Evolutionary conservation across 2,888 invertebrate species (phyloP).

Genomic region (Cerceris ruficornis): DNA sequence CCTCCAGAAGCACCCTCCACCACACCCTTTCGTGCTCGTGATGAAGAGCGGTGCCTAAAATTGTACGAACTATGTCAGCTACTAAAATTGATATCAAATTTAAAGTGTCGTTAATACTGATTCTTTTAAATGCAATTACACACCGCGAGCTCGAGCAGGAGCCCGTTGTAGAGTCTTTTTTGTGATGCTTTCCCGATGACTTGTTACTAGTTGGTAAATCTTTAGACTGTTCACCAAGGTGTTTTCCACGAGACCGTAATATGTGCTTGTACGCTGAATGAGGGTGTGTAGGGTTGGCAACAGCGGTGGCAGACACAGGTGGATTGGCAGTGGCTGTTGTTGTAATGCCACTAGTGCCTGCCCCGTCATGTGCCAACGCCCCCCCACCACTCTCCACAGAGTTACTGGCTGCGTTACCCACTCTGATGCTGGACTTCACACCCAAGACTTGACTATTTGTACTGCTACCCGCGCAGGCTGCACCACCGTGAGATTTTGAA

Average conservation of each 20-base stretch:
- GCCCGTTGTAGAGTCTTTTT: slow-evolving; percentile 85
- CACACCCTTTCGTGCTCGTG: slow-evolving; percentile 81
- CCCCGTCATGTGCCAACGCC: slow-evolving; percentile 81
- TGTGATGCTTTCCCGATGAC: slow-evolving; percentile 76
- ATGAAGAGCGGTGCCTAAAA: slow-evolving; percentile 82
- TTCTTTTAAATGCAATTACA: slow-evolving; percentile 29
- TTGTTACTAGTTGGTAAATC: slow-evolving; percentile 81
- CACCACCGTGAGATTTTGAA: slow-evolving; percentile 69
- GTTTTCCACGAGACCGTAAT: slow-evolving; percentile 77
- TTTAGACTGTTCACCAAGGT: slow-evolving; percentile 75
- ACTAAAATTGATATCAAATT: neutral
- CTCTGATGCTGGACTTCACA: slow-evolving; percentile 81
- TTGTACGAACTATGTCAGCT: neutral
- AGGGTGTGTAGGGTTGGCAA: slow-evolving; percentile 83
- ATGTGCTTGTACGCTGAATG: slow-evolving; percentile 79
- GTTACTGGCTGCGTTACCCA: slow-evolving; percentile 81
- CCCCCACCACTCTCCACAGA: slow-evolving; percentile 81
- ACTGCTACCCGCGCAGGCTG: slow-evolving; percentile 73
- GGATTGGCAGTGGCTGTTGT: slow-evolving; percentile 76
- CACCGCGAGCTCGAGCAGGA: slow-evolving; percentile 86
- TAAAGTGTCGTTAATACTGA: neutral
- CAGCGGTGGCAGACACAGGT: slow-evolving; percentile 78
- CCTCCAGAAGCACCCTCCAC: slow-evolving; percentile 82
- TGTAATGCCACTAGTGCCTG: slow-evolving; percentile 78
- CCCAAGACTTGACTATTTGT: slow-evolving; percentile 78